These are phyloP conservation scores for Drosophila pegasa DNA, from an alignment of 2,888 invertebrate genomes.

Conservation along the genomic window DNA sequence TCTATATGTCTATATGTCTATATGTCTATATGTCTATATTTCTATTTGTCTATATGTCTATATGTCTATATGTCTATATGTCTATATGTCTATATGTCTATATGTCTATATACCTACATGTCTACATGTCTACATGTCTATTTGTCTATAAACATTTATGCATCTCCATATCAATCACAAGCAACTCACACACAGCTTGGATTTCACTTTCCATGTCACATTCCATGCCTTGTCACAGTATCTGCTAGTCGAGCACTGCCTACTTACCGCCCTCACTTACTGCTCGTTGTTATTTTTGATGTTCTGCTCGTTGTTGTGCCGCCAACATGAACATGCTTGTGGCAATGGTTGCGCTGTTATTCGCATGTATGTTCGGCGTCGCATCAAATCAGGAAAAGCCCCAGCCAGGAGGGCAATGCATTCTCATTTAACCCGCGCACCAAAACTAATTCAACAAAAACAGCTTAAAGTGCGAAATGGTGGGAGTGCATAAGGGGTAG, in stretches of 20 bases:
- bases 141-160: not conserved
- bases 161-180: not conserved
- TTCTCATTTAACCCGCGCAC: constrained; percentile 70
- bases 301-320: constrained; percentile 18
- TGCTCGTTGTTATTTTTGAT: constrained; percentile 11
- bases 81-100: no score
- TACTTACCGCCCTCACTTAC: not conserved
- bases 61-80: no score
- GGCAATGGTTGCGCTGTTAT: constrained; percentile 12
- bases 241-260: not conserved
- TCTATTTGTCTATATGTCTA: no score
- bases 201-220: no score
- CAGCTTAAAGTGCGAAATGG: constrained; percentile 8
- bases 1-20: no score
- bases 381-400: constrained; percentile 71
- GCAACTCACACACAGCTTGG: not conserved
- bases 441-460: constrained; percentile 44
- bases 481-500: not conserved
- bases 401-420: constrained; percentile 65
- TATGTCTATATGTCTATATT: no score
- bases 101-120: no score
- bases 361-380: constrained; percentile 21
- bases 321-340: constrained; percentile 37
- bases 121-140: no score
- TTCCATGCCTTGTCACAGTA: not conserved